Conservation (phyloP, 2,888 invertebrate species). For the Caenorhabditis uteleia region DNA sequence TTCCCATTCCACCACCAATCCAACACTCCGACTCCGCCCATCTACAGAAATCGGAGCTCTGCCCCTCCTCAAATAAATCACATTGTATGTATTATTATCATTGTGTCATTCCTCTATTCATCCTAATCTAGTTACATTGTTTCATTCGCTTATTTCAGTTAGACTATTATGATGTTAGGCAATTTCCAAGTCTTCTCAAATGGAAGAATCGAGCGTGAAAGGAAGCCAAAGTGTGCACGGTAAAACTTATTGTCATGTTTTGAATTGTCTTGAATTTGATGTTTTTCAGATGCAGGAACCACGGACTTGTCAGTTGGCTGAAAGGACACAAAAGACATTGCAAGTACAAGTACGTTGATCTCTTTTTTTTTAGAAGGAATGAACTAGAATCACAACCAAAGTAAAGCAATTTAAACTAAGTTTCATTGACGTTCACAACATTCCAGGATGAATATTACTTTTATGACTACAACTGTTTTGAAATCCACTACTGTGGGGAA, state of each 20-base stretch:
- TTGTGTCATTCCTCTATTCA: slow-evolving; percentile 1
- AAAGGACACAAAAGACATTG: slow-evolving; percentile 87
- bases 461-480: too few relatives aligned
- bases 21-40: not conserved
- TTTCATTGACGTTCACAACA: too few relatives aligned
- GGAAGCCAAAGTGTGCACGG: slow-evolving; percentile 56
- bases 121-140: slow-evolving; percentile 18
- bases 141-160: slow-evolving; percentile 7
- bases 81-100: not conserved
- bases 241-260: slow-evolving; percentile 2
- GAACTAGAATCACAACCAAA: too few relatives aligned
- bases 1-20: slow-evolving; percentile 1
- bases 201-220: slow-evolving; percentile 50
- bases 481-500: too few relatives aligned
- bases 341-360: slow-evolving; percentile 77
- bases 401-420: too few relatives aligned
- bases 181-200: slow-evolving; percentile 43
- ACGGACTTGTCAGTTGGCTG: slow-evolving; percentile 92
- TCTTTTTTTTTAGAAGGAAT: not conserved
- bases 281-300: slow-evolving; percentile 81
- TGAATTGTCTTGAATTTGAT: not conserved
- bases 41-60: not conserved
- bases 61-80: not conserved
- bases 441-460: too few relatives aligned
- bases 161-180: slow-evolving; percentile 33